Base-by-base conservation (phyloP, 37 sponge, comb jelly and placozoan species). In the Oscarella lobularis region DNA sequence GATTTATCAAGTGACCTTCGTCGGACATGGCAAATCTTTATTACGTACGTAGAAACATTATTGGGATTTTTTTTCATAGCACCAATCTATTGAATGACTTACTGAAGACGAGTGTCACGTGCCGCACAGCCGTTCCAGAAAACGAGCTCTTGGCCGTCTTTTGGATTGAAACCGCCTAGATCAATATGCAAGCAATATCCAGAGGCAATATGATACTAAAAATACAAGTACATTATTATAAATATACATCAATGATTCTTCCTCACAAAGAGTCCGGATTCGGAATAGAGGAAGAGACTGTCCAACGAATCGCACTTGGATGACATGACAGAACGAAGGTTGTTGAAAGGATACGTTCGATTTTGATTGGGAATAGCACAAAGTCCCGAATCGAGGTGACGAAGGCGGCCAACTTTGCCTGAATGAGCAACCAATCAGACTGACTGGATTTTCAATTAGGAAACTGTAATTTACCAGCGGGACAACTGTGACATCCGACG, bases 201-300 rank as follows among this genome's bases (percentile, higher is more conserved):
- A 48, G 60, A 48, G 9, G 60, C 60, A 48, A 48, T 20, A 48
- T 48, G 60, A 48, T 48, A 48, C 60, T 48, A 48, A 48, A 48
- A 20, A 48, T 20, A 48, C 9, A 48, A 27, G 20, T 48, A 27
- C 14, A 48, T 48, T n/a, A n/a, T n/a, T n/a, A n/a, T n/a, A n/a
- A n/a, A n/a, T n/a, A n/a, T n/a, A n/a, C n/a, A n/a, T n/a, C n/a
- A n/a, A n/a, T n/a, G n/a, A n/a, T n/a, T n/a, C n/a, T 9, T 20
- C 9, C 60, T 27, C 20, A 48, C 60, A 9, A 48, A 48, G 60
- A 48, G 60, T 27, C 9, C 14, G 60, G 14, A 27, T 48, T 9
- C 14, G 20, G 60, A 48, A 48, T 48, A 48, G 14, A 48, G 60
- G 20, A 48, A 48, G 60, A 48, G 60, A 48, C 60, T 48, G 14